These are phyloP conservation scores for Geopemphigus sp. DNA, from an alignment of 1,140 invertebrate species.

Conservation along the genomic window DNA sequence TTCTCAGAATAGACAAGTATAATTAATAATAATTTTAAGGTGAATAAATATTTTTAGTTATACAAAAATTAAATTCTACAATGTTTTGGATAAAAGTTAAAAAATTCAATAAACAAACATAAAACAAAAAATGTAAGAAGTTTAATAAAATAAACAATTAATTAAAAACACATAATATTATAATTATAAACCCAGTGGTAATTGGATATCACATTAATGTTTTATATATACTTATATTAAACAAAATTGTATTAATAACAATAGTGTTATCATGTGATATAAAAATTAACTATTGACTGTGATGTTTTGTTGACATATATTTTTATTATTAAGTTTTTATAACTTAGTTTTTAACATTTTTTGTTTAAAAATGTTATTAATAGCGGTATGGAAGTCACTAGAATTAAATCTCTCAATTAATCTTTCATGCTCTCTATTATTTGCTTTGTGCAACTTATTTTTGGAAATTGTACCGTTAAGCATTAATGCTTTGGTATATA, in stretches of 20 bases:
- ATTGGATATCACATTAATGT: too few species aligned
- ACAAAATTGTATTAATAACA: background rate
- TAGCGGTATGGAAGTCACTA: slow-evolving; percentile 18
- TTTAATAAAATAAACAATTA: too few species aligned
- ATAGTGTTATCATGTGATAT: slow-evolving; percentile 3
- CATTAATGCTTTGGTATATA: slow-evolving; percentile 37
- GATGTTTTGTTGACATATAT: background rate
- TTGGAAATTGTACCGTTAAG: background rate
- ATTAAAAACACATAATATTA: too few species aligned
- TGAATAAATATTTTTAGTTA: too few species aligned
- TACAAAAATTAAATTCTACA: too few species aligned
- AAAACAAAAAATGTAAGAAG: too few species aligned
- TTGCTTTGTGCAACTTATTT: slow-evolving; percentile 39
- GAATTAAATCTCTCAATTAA: slow-evolving; percentile 41
- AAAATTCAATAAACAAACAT: too few species aligned
- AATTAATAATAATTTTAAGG: too few species aligned
- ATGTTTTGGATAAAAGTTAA: too few species aligned
- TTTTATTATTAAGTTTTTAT: background rate
- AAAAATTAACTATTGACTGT: background rate
- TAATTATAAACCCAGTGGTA: too few species aligned
- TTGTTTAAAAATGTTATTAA: slow-evolving; percentile 23
- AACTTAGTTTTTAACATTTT: slow-evolving; percentile 37
- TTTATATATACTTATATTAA: background rate
- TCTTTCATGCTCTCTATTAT: slow-evolving; percentile 38
- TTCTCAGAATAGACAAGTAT: too few species aligned